phyloP scores from a whole-genome alignment of 2,797 vertebrate genomes.

The Neoniphon sammara region DNA sequence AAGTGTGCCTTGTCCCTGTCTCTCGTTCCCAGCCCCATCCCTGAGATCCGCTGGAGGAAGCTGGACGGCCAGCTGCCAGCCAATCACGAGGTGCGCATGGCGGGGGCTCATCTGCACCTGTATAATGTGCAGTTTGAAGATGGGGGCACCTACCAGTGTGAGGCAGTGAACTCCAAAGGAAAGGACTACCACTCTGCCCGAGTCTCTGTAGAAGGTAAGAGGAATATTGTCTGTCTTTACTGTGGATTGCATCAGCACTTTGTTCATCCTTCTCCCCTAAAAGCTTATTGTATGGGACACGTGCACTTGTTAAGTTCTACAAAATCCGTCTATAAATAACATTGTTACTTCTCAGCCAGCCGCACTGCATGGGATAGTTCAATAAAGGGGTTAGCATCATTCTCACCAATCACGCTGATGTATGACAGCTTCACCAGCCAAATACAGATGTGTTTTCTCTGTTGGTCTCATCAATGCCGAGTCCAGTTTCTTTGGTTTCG shows the following conservation, averaged over 20 bases:
- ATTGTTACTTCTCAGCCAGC: background rate
- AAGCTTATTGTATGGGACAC: background rate
- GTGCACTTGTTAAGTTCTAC: background rate
- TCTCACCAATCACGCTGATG: background rate
- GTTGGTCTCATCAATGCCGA: background rate
- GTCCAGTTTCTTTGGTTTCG: conserved; percentile 6
- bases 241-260: background rate
- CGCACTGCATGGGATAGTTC: background rate
- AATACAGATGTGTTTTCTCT: background rate
- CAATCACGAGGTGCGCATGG: conserved; percentile 87
- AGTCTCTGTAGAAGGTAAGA: conserved; percentile 91
- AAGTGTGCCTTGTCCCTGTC: conserved; percentile 2
- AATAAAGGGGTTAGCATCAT: background rate
- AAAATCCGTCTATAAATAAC: background rate
- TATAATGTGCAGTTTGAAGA: conserved; percentile 92
- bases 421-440: background rate
- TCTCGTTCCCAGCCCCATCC: conserved; percentile 87
- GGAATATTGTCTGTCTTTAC: background rate
- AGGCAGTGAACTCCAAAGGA: conserved; percentile 92
- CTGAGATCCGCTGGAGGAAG: conserved; percentile 92
- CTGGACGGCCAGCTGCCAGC: conserved; percentile 86
- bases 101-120: conserved; percentile 90
- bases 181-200: conserved; percentile 89
- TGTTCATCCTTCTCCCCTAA: background rate
- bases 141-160: conserved; percentile 91